Evolutionary conservation across 2,113 vertebrate species (phyloP), one percentile per base, ranked within the genome.

Genomic region (Reinhardtius hippoglossoides): DNA sequence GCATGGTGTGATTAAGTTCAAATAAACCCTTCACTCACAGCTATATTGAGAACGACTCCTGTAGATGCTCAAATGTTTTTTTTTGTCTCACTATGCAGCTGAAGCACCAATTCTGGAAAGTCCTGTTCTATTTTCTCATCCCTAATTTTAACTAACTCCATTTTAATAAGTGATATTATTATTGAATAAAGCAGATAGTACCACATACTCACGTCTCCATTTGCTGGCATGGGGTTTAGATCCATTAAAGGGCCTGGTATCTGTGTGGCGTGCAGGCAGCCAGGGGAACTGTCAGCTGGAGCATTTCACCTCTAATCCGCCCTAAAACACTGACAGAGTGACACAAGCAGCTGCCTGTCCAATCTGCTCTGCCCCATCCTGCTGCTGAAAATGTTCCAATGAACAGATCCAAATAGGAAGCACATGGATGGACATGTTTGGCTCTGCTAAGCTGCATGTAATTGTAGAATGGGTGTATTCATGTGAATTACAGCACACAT

Each of bases 311-410:
- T 58, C 54, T 87, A 89, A 93, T 90, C 90, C 85, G 46, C 57
- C 69, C 57, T 74, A 87, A 88, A 88, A 74, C 78, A 74, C 78
- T 48, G 87, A 80, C 16, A 82, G 86, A 87, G n/a, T 77, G 89
- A 65, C 59, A 74, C 68, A 79, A 89, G 85, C 93, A 93, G 89
- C 91, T 92, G 92, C 27, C 54, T 21, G 50, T 66, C 75, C 44
- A 55, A 65, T 57, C 67, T 59, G 23, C 73, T 64, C 57, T 55
- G 50, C 21, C 44, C 42, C 18, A 42, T 24, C 21, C 48, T 12
- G 56, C 37, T 71, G 72, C 75, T 82, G 74, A 82, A 87, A 87
- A 78, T 37, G 58, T 76, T 89, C 83, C 78, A 82, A 76, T 72
- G 21, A 40, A 35, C 18, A 26, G 46, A 67, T 70, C 68, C 70